phyloP scores from a whole-genome alignment of 2,797 vertebrate genomes.

The Catamblyrhynchus diadema region DNA sequence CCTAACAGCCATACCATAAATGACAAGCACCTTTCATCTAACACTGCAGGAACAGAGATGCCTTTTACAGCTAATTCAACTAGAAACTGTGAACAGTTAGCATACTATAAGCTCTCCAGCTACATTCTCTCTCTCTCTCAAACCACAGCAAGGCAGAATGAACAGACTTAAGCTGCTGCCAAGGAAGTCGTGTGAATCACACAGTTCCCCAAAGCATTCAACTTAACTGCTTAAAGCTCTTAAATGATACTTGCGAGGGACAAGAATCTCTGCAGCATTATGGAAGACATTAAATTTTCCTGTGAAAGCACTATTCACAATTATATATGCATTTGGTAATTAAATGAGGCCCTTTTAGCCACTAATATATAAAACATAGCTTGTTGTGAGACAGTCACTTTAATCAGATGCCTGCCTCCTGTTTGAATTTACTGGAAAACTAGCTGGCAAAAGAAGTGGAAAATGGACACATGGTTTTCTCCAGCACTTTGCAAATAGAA shows the following conservation, averaged over 20 bases:
- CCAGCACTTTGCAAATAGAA: slow-evolving; percentile 18
- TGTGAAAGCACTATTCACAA: slow-evolving; percentile 16
- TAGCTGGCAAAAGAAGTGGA: slow-evolving; percentile 33
- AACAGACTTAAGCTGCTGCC: slow-evolving; percentile 23
- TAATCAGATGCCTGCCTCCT: slow-evolving; percentile 32
- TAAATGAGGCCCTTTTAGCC: slow-evolving; percentile 6
- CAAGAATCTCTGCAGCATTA: not conserved
- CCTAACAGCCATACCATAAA: not conserved
- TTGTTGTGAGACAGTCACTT: slow-evolving; percentile 14
- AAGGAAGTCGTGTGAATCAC: slow-evolving; percentile 41
- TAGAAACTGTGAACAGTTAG: slow-evolving; percentile 39
- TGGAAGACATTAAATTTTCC: not conserved
- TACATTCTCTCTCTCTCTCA: not conserved
- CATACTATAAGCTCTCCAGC: slow-evolving; percentile 12
- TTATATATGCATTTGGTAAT: slow-evolving; percentile 5
- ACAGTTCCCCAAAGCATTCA: slow-evolving; percentile 29
- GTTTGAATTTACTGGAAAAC: slow-evolving; percentile 48
- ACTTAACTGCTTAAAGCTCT: not conserved
- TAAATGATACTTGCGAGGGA: not conserved
- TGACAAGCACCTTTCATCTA: not conserved
- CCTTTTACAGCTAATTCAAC: slow-evolving; percentile 30
- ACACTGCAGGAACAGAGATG: not conserved
- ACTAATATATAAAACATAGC: not conserved
- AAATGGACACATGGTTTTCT: slow-evolving; percentile 49
- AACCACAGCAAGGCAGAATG: slow-evolving; percentile 24